phyloP scores from a whole-genome alignment of 2,888 invertebrate species.

The Didymodactylos carnosus region DNA sequence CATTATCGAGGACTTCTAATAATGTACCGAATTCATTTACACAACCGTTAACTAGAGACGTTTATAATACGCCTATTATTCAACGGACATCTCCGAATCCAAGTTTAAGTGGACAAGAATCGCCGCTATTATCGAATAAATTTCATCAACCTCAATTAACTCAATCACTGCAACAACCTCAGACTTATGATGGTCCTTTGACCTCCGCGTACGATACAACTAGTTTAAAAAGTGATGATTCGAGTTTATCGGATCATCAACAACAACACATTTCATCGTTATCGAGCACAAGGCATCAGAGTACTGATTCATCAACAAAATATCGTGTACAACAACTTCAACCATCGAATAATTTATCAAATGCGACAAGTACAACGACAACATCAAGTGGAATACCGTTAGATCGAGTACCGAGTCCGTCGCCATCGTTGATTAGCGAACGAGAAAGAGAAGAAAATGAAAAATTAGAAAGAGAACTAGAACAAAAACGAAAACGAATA shows the following conservation, averaged over 20 bases:
- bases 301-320: too few relatives aligned
- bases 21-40: too few relatives aligned
- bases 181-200: too few relatives aligned
- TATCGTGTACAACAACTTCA: background rate
- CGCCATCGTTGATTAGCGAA: background rate
- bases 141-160: too few relatives aligned
- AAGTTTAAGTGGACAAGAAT: too few relatives aligned
- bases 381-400: background rate
- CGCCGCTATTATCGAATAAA: too few relatives aligned
- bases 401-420: background rate
- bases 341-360: background rate
- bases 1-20: too few relatives aligned
- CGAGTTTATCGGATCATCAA: background rate
- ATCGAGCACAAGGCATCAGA: background rate
- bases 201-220: too few relatives aligned
- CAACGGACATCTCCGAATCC: too few relatives aligned
- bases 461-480: background rate
- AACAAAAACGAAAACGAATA: conserved; percentile 57
- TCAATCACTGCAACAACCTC: too few relatives aligned
- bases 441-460: background rate
- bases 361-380: background rate
- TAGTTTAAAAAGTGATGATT: background rate
- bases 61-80: too few relatives aligned
- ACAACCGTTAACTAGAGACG: too few relatives aligned
- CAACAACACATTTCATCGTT: background rate